phyloP scores from a whole-genome alignment of 2,113 vertebrate genomes.

The Dicentrarchus labrax region DNA sequence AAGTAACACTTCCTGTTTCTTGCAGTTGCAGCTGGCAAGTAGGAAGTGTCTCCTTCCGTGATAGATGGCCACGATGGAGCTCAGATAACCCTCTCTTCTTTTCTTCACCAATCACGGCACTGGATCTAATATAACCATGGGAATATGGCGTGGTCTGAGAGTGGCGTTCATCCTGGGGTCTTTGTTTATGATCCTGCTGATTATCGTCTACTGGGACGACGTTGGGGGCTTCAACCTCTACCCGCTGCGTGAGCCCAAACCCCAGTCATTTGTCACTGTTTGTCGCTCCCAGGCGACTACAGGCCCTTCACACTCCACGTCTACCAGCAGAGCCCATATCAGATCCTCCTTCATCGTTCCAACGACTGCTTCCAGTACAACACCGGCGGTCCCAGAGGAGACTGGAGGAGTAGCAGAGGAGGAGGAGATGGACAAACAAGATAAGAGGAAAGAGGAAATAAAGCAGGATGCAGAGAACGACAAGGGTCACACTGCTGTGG shows the following conservation, averaged over 20 bases:
- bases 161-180: constrained; percentile 75
- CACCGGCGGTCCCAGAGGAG: background rate
- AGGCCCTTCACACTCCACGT: background rate
- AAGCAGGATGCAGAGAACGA: constrained; percentile 19
- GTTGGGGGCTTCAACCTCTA: constrained; percentile 69
- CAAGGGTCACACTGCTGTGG: background rate
- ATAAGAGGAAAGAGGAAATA: constrained; percentile 25
- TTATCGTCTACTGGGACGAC: constrained; percentile 81
- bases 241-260: constrained; percentile 61
- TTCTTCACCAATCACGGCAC: constrained; percentile 28
- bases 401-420: constrained; percentile 1
- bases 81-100: constrained; percentile 58
- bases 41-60: constrained; percentile 64
- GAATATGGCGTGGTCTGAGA: constrained; percentile 64
- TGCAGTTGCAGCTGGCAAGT: constrained; percentile 27
- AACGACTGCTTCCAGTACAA: background rate
- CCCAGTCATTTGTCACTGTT: background rate
- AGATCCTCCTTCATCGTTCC: background rate
- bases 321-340: background rate
- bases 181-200: constrained; percentile 76
- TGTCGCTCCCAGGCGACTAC: background rate
- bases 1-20: constrained; percentile 59
- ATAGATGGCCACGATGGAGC: constrained; percentile 54
- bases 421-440: constrained; percentile 8
- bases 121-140: constrained; percentile 56